A percentile compares a stretch with the other conserved stretches of the same genome.
Evolutionary conservation across 2,888 invertebrate genomes (phyloP).

Genomic region (Nymphalis urticae): DNA sequence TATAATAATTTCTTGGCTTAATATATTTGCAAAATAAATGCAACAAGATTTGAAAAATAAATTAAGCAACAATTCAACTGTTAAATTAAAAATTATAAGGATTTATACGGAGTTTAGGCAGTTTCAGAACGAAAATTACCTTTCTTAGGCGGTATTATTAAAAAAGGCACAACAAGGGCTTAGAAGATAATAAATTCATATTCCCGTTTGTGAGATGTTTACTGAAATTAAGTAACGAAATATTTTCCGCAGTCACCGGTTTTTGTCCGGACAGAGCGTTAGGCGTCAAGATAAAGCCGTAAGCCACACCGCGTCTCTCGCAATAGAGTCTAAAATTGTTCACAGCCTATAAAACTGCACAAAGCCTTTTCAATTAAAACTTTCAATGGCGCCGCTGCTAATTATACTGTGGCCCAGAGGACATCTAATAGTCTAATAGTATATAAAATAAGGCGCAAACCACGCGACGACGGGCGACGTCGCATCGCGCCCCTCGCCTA

Average conservation of each 20-base stretch:
- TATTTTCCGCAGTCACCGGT: constrained; percentile 28
- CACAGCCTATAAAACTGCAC: constrained; percentile 75
- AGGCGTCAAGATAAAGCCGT: constrained; percentile 55
- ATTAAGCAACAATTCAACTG: too few species aligned
- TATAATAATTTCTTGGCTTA: too few species aligned
- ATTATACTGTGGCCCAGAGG: constrained; percentile 65
- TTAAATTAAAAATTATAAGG: background rate
- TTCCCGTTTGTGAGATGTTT: constrained; percentile 17
- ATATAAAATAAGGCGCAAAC: constrained; percentile 47
- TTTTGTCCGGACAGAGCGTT: constrained; percentile 16
- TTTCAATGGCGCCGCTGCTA: constrained; percentile 75
- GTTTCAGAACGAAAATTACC: background rate
- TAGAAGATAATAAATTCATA: constrained; percentile 17
- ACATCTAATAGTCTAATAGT: constrained; percentile 65
- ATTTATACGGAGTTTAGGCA: background rate
- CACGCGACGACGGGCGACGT: constrained; percentile 49
- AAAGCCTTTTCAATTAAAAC: constrained; percentile 81
- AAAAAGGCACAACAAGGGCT: constrained; percentile 6
- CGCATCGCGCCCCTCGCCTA: constrained; percentile 58
- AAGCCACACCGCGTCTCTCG: constrained; percentile 47
- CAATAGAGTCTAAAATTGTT: constrained; percentile 70
- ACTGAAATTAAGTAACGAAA: constrained; percentile 23
- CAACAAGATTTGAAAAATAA: too few species aligned
- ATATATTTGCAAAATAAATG: too few species aligned
- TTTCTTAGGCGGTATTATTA: background rate